Conservation (phyloP, 1,140 invertebrate genomes). For the Sarcophaga bullata region DNA sequence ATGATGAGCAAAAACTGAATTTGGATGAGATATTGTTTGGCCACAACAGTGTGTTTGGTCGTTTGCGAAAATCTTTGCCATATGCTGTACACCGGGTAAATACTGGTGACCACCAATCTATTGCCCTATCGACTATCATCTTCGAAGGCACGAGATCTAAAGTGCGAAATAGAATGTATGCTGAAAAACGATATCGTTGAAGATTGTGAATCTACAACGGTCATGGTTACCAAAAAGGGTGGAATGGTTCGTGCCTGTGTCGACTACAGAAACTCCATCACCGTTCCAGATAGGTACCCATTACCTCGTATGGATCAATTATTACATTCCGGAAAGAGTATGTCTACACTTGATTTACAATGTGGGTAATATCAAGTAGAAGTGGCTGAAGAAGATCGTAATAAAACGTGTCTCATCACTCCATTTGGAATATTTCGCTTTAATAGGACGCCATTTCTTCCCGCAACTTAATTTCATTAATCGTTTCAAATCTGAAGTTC, state of each 20-base stretch:
- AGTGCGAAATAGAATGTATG: conserved; percentile 45
- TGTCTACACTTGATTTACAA: conserved; percentile 20
- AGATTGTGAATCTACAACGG: too few relatives aligned
- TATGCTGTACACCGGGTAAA: conserved; percentile 36
- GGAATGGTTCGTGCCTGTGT: background rate
- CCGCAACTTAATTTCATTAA: conserved; percentile 10
- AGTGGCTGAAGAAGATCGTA: background rate
- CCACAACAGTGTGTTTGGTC: conserved; percentile 19
- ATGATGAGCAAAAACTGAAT: background rate
- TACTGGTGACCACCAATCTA: conserved; percentile 44
- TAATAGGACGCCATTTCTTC: too few relatives aligned
- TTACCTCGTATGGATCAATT: conserved; percentile 31
- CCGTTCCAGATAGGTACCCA: background rate
- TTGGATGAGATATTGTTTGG: background rate
- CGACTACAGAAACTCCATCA: conserved; percentile 4
- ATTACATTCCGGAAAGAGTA: conserved; percentile 5
- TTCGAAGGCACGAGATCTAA: conserved; percentile 44
- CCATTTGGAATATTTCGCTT: background rate
- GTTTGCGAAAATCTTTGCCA: background rate
- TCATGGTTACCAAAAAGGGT: conserved; percentile 28
- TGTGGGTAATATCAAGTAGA: conserved; percentile 20
- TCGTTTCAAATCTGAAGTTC: background rate
- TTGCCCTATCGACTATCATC: conserved; percentile 52
- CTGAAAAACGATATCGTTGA: too few relatives aligned
- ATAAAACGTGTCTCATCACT: conserved; percentile 1